phyloP scores from a whole-genome alignment of 2,888 invertebrate species.

The Aleiodes leptofemur region DNA sequence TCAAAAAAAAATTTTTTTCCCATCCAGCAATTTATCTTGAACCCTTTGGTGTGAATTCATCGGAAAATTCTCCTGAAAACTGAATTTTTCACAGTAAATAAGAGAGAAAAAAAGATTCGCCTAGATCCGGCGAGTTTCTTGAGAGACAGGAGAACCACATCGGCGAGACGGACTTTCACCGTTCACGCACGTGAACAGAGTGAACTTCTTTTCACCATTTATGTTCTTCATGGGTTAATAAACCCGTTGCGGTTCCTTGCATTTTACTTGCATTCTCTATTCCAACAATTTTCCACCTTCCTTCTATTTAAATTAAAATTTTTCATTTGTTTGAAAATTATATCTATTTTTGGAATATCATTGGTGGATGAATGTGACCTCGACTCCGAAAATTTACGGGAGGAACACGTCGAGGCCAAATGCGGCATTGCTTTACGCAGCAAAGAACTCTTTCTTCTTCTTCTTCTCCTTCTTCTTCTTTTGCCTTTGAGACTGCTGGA shows the following conservation, averaged over 20 bases:
- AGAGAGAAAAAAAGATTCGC: constrained; percentile 10
- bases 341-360: not conserved
- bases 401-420: constrained; percentile 49
- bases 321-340: not conserved
- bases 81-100: no score
- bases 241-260: constrained; percentile 23
- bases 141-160: constrained; percentile 27
- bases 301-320: not conserved
- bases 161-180: constrained; percentile 46
- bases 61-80: no score
- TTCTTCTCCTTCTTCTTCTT: constrained; percentile 52
- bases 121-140: constrained; percentile 36
- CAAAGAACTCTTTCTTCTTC: constrained; percentile 53
- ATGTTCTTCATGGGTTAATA: constrained; percentile 28
- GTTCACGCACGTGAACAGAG: constrained; percentile 48
- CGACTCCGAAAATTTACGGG: constrained; percentile 51
- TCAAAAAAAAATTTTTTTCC: no score
- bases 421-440: constrained; percentile 43
- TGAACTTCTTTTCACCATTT: constrained; percentile 42
- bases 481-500: constrained; percentile 45
- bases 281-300: not conserved
- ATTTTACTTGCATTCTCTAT: constrained; percentile 31
- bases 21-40: no score
- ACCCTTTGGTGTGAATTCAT: no score
- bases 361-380: constrained; percentile 24